phyloP scores from a whole-genome alignment of 1,140 invertebrate genomes.

The Phortica variegata region DNA sequence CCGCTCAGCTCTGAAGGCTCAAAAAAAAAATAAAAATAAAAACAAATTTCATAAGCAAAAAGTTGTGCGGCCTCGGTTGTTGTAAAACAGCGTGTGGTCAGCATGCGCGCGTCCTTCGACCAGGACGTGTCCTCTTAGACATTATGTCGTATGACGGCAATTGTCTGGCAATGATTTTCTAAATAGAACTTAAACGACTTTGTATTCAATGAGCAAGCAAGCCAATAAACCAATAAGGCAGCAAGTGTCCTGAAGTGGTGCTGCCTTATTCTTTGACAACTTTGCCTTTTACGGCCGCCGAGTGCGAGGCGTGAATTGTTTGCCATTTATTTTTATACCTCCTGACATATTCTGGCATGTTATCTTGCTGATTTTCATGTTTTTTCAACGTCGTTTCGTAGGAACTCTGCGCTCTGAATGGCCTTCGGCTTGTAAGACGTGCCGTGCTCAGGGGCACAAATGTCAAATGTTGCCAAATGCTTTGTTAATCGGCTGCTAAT shows the following conservation, averaged over 20 bases:
- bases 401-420: not conserved
- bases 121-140: too few species aligned
- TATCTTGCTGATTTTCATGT: constrained; percentile 29
- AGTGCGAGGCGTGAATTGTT: not conserved
- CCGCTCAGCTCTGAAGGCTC: too few species aligned
- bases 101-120: not conserved
- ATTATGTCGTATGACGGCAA: too few species aligned
- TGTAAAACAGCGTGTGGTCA: constrained; percentile 14
- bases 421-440: not conserved
- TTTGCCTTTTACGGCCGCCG: too few species aligned
- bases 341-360: constrained; percentile 24
- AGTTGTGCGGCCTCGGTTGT: not conserved
- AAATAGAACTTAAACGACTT: not conserved
- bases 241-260: too few species aligned
- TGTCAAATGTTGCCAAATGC: constrained; percentile 9
- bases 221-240: too few species aligned
- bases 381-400: not conserved
- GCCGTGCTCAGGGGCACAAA: too few species aligned
- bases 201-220: not conserved
- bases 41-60: constrained; percentile 12
- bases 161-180: constrained; percentile 3
- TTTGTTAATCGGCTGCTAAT: constrained; percentile 31
- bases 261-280: too few species aligned
- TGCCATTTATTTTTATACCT: not conserved
- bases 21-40: too few species aligned